phyloP scores from a whole-genome alignment of 2,113 vertebrate genomes.

The Junco hyemalis region DNA sequence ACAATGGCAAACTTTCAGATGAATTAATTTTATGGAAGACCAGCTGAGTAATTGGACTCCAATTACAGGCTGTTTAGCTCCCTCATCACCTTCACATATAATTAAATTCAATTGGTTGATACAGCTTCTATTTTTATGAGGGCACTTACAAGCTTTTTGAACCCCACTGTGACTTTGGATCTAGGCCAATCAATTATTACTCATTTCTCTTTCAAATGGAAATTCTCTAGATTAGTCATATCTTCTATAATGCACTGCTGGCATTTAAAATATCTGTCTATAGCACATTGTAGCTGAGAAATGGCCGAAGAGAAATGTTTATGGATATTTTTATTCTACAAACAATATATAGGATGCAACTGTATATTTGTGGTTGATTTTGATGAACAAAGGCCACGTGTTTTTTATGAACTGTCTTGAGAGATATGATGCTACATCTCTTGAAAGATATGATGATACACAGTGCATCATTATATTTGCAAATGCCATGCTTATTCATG shows the following conservation, averaged over 20 bases:
- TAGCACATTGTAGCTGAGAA: not conserved
- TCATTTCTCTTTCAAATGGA: slow-evolving; percentile 83
- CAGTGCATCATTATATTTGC: not conserved
- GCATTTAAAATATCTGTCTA: slow-evolving; percentile 37
- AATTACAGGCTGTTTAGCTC: slow-evolving; percentile 84
- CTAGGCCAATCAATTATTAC: slow-evolving; percentile 79
- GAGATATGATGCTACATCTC: not conserved
- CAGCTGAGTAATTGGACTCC: slow-evolving; percentile 85
- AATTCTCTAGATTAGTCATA: slow-evolving; percentile 73
- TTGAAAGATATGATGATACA: not conserved
- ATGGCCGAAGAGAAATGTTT: not conserved
- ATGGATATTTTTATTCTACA: not conserved
- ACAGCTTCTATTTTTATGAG: slow-evolving; percentile 84
- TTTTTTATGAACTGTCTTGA: not conserved
- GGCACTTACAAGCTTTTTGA: slow-evolving; percentile 81
- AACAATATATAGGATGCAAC: not conserved
- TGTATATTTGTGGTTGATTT: not conserved
- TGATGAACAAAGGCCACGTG: not conserved
- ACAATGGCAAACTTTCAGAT: slow-evolving; percentile 82
- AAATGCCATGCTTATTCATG: not conserved
- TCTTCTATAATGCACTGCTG: slow-evolving; percentile 52
- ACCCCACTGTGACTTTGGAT: slow-evolving; percentile 82
- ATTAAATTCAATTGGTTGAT: slow-evolving; percentile 86
- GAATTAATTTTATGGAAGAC: slow-evolving; percentile 86
- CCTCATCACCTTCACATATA: slow-evolving; percentile 85